Evolutionary conservation across 2,888 invertebrate species (phyloP).

Genomic region (Synergus laeviventris): DNA sequence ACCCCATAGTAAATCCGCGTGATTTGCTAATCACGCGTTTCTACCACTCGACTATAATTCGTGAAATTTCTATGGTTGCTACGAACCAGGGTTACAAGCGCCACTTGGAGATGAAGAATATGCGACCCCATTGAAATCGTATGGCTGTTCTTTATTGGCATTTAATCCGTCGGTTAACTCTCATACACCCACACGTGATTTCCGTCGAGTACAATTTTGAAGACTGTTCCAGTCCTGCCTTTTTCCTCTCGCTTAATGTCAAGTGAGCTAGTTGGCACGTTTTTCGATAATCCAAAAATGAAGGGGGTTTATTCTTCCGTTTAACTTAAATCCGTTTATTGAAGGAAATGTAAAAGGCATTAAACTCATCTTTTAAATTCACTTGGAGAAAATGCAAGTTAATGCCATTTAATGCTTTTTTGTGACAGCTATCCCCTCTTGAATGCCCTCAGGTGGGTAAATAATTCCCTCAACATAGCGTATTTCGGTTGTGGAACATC

Average conservation of each 20-base stretch:
- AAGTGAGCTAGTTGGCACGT: background rate
- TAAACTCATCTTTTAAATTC: no score
- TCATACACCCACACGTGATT: constrained; percentile 41
- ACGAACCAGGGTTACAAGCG: constrained; percentile 42
- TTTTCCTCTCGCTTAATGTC: background rate
- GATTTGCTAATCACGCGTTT: constrained; percentile 46
- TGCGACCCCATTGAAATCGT: constrained; percentile 43
- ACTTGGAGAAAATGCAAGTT: no score
- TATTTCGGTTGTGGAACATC: no score
- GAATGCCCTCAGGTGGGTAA: no score
- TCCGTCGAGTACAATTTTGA: constrained; percentile 47
- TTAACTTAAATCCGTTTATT: no score
- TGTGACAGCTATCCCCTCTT: no score
- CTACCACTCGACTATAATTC: constrained; percentile 41
- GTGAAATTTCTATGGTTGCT: constrained; percentile 39
- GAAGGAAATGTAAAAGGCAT: background rate
- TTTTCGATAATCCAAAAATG: background rate
- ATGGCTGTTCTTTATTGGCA: constrained; percentile 46
- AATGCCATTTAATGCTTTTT: no score
- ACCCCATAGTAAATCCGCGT: constrained; percentile 42
- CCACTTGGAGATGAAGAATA: constrained; percentile 45
- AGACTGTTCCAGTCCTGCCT: constrained; percentile 12
- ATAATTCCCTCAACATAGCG: no score
- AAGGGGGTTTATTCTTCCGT: background rate
- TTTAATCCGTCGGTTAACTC: constrained; percentile 48